Conservation (phyloP, 2,888 invertebrate species). For the Cheilosia urbana region DNA sequence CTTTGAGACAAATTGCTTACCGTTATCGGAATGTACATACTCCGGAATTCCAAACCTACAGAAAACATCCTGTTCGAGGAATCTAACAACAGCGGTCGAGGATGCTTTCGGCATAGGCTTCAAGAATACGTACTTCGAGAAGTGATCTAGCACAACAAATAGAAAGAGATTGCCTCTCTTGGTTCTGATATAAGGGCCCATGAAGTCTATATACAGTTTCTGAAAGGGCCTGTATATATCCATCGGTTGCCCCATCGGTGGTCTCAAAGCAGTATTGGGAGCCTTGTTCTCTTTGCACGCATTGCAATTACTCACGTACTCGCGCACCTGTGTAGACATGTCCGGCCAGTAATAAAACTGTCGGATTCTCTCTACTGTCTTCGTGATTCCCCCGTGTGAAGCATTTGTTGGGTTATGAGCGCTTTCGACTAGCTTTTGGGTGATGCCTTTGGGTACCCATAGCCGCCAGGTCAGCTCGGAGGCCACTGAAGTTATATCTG, state of each 20-base stretch:
- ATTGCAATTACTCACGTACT: constrained; percentile 20
- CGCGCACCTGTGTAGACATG: constrained; percentile 13
- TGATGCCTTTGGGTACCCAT: constrained; percentile 29
- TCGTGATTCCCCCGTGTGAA: constrained; percentile 47
- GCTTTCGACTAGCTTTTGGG: neutral
- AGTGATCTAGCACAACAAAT: constrained; percentile 64
- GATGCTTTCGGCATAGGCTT: constrained; percentile 46
- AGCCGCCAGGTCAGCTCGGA: neutral
- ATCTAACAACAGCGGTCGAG: too few species aligned
- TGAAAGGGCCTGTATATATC: constrained; percentile 32
- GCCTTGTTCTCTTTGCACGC: constrained; percentile 49
- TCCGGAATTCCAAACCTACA: too few species aligned
- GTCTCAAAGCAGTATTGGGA: constrained; percentile 13
- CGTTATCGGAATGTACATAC: too few species aligned
- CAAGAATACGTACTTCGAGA: constrained; percentile 49
- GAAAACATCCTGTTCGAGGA: too few species aligned
- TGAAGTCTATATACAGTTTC: constrained; percentile 60
- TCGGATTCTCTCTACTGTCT: constrained; percentile 34
- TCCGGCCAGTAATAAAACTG: constrained; percentile 71
- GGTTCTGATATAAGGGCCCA: constrained; percentile 49
- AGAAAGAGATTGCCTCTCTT: constrained; percentile 40
- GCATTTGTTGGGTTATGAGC: neutral
- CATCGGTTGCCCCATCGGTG: constrained; percentile 1
- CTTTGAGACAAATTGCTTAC: too few species aligned
- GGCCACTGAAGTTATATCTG: neutral